Percentiles rank a stretch among this genome's conserved stretches.
phyloP scores from a whole-genome alignment of 2,113 vertebrate species.

The Callorhinus ursinus region DNA sequence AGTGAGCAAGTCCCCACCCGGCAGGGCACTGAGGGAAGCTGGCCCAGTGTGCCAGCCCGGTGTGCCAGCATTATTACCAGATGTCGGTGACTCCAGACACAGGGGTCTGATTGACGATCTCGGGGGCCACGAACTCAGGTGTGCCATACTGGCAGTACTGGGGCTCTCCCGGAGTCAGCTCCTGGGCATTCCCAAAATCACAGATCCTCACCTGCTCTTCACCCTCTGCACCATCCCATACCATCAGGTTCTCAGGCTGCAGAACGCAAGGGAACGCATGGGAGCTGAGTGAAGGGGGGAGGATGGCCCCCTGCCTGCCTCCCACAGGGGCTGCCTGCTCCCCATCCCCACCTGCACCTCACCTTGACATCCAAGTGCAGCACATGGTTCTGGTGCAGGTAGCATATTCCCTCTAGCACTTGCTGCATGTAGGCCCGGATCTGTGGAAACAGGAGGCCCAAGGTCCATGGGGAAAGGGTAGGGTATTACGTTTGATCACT shows the following conservation, averaged over 20 bases:
- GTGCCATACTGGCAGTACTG: conserved; percentile 98
- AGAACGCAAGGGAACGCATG: neutral
- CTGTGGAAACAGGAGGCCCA: conserved; percentile 82
- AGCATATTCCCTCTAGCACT: conserved; percentile 92
- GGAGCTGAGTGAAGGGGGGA: neutral
- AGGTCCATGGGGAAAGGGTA: neutral
- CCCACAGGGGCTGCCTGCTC: neutral
- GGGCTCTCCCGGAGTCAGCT: conserved; percentile 89
- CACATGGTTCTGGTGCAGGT: conserved; percentile 92
- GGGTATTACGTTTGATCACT: neutral
- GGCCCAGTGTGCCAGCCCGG: neutral
- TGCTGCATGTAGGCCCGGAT: conserved; percentile 93
- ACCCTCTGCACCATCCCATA: conserved; percentile 87
- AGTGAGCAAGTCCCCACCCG: neutral
- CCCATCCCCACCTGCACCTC: neutral
- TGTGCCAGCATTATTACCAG: conserved; percentile 90
- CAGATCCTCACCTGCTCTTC: conserved; percentile 95
- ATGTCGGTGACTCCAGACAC: conserved; percentile 95
- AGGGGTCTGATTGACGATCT: conserved; percentile 97
- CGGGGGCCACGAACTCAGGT: conserved; percentile 96
- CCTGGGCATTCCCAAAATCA: conserved; percentile 95
- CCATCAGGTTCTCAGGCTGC: conserved; percentile 97
- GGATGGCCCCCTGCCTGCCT: neutral
- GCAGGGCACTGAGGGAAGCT: neutral
- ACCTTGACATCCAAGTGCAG: conserved; percentile 98